Evolutionary conservation across 1,140 invertebrate species (phyloP), one percentile per base, ranked within the genome.

Genomic region (Listronotus oregonensis): DNA sequence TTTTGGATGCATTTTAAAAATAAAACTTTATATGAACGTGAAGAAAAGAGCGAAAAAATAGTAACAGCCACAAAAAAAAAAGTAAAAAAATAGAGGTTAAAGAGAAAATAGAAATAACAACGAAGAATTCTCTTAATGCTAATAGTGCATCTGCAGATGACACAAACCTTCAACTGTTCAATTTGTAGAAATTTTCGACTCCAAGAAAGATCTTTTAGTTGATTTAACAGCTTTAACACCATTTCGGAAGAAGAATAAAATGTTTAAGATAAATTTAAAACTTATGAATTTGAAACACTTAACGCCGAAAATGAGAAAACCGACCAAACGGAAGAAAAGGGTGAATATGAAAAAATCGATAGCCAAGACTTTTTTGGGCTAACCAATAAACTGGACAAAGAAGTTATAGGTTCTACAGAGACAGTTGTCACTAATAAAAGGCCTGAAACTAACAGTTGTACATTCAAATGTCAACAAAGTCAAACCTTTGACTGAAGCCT

Each of bases 401-500:
- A 57, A 44, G 54, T 37, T 32, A 40, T 37, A 14, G 11, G 7
- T 27, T 14, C 54, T 18, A 14, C 39, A 11, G 11, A 42, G 6
- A n/a, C 9, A 7, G 27, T 11, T 31, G 14, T 31, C 15, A 57
- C 52, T 12, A 57, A 21, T 1, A 15, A 8, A 27, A 8, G 7
- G 10, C 27, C 39, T 21, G 50, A 64, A 15, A 34, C 58, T 47
- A 47, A 6, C 8, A 9, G 6, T 15, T 50, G 39, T 11, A 52
- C 55, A 42, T 31, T 37, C 57, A 21, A 32, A 39, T 31, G 18
- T 39, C 17, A 67, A 60, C 34, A 66, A 66, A n/a, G 67, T 72
- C 6, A 77, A 72, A 66, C 75, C 73, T 15, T 72, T 75, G 6
- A 72, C 73, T 11, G 76, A 77, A 71, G 73, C 70, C 43, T 76